Base-by-base conservation (phyloP, 2,888 invertebrate genomes). In the Marronus borbonicus region DNA sequence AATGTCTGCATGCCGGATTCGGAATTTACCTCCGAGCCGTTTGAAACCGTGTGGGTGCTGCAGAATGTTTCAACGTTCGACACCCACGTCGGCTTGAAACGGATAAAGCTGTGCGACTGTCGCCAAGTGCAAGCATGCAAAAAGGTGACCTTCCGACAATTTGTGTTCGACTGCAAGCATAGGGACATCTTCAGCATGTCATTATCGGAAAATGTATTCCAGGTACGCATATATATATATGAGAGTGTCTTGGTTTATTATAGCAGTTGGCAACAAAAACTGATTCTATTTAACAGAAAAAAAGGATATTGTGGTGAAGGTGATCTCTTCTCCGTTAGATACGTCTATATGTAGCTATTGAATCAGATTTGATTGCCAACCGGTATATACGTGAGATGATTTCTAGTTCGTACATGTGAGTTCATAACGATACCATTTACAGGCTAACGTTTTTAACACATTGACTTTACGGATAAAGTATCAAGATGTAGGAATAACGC, bases 51-150 rank as follows among this genome's bases (percentile, higher is more conserved):
- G 77, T 81, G 89, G 12, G 77, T 86, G 8, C 74, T 89, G 20
- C 83, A 83, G 76, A 89, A 89, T 82, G 81, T 81, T 5, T 84
- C 86, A 7, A 77, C 80, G 3, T 84, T 86, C 36, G 78, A 81
- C 10, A 82, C 84, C 7, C 80, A 81, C 17, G 83, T 89, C 77
- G 80, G 77, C 50, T 74, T 89, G 8, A 86, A 85, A 80, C 83
- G 87, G 70, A 83, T 84, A 50, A 84, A 88, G 82, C 76, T 86
- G 44, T 89, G 89, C 80, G 83, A 86, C 2, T 89, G 89, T 79
- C 44, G 81, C 70, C 80, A 83, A 58, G 81, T 84, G 24, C 82
- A 83, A 65, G 82, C 82, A 64, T 79, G 80, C 0, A 81, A 80
- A 58, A 83, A 85, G 50, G 76, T 86, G 17, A 86, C 87, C 36